These are phyloP conservation scores for Cyanistes caeruleus DNA, from an alignment of 2,113 vertebrate species.

Conservation along the genomic window DNA sequence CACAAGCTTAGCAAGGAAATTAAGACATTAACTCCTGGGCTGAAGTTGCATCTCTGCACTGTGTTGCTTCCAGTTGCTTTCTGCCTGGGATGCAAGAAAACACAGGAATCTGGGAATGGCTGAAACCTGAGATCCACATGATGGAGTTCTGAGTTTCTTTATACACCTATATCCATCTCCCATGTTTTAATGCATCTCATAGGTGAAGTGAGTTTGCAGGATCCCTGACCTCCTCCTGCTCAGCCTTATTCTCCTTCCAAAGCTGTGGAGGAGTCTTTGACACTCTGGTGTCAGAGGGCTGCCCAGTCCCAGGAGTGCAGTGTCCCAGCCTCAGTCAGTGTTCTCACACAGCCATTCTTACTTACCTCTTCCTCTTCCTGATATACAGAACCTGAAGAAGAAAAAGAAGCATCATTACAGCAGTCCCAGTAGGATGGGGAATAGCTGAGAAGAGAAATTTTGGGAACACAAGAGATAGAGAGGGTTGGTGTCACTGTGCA, in stretches of 20 bases:
- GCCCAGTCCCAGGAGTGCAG: neutral
- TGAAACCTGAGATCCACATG: neutral
- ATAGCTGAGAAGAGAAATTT: neutral
- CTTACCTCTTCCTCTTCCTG: constrained; percentile 94
- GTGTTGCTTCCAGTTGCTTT: neutral
- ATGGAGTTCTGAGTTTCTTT: neutral
- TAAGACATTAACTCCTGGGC: neutral
- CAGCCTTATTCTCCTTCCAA: neutral
- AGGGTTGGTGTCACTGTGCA: neutral
- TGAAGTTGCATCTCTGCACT: neutral
- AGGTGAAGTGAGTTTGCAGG: neutral
- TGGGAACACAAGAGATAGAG: neutral
- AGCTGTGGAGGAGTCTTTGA: neutral
- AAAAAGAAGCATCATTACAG: constrained; percentile 41
- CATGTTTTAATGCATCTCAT: neutral
- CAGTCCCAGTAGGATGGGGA: neutral
- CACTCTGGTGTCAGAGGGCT: neutral
- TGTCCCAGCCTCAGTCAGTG: neutral
- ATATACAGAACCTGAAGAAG: constrained; percentile 90
- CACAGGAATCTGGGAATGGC: neutral
- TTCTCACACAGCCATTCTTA: neutral
- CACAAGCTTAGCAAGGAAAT: constrained; percentile 9
- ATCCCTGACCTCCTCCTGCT: neutral
- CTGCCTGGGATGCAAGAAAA: neutral
- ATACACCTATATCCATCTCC: neutral